These are phyloP conservation scores for Gopherus evgoodei DNA, from an alignment of 2,113 vertebrate species.

Conservation along the genomic window DNA sequence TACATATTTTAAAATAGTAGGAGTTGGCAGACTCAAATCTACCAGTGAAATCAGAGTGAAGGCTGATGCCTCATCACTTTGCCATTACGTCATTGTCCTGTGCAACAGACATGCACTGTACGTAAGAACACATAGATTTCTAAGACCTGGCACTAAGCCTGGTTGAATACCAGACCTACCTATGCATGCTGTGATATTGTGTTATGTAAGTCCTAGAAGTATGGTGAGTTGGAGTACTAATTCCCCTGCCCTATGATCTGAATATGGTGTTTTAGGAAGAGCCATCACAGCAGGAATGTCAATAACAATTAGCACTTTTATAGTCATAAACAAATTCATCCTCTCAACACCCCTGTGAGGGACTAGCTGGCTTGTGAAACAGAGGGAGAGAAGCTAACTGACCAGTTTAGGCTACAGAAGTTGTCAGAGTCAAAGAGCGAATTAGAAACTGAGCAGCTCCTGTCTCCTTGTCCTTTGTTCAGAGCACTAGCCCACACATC, in stretches of 20 bases:
- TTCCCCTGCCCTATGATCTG: background rate
- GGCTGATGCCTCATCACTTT: fast-evolving
- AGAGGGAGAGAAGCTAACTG: background rate
- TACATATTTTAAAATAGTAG: background rate
- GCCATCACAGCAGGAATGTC: background rate
- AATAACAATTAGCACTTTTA: background rate
- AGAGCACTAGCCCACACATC: background rate
- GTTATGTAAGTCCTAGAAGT: background rate
- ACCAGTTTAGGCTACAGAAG: background rate
- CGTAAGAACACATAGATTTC: background rate
- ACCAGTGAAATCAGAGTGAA: background rate
- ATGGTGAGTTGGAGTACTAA: background rate
- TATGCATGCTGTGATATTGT: background rate
- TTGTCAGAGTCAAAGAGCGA: background rate
- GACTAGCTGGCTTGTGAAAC: background rate
- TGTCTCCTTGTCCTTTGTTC: background rate
- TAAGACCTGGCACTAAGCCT: background rate
- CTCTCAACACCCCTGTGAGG: fast-evolving
- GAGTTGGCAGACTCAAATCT: background rate
- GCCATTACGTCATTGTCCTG: background rate
- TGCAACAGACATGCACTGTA: background rate
- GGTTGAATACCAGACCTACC: background rate
- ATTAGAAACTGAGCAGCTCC: background rate
- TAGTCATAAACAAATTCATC: background rate
- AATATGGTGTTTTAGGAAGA: background rate